A percentile compares a stretch with the other conserved stretches of the same genome.
Evolutionary conservation across 2,797 vertebrate species (phyloP).

Genomic region (Hafferia zeledoni): DNA sequence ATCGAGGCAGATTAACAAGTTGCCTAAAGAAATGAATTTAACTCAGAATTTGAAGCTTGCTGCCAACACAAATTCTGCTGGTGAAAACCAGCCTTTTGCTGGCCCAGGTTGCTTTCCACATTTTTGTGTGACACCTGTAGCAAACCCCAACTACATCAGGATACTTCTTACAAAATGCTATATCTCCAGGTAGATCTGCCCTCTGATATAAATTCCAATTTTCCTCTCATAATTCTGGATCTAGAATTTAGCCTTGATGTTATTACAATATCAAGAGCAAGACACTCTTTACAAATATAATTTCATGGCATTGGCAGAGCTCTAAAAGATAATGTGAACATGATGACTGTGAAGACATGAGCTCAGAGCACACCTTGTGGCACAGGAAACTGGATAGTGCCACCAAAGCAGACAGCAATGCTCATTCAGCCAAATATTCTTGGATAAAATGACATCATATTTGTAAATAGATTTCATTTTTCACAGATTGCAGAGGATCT

Average conservation of each 20-base stretch:
- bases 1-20: neutral
- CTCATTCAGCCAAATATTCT: neutral
- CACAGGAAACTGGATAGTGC: neutral
- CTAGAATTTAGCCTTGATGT: neutral
- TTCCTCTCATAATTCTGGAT: neutral
- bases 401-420: neutral
- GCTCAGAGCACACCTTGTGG: fast-evolving
- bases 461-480: neutral
- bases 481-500: neutral
- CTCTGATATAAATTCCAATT: neutral
- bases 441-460: neutral
- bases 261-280: neutral
- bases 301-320: neutral
- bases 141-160: no score
- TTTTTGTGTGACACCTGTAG: neutral
- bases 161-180: neutral
- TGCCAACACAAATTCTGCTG: neutral
- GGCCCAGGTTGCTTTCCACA: fast-evolving
- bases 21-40: neutral
- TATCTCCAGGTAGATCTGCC: neutral
- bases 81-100: neutral
- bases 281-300: neutral
- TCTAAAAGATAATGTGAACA: neutral
- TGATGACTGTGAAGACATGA: neutral
- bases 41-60: fast-evolving